Conservation (phyloP, 2,888 invertebrate genomes). For the Meganola albula region DNA sequence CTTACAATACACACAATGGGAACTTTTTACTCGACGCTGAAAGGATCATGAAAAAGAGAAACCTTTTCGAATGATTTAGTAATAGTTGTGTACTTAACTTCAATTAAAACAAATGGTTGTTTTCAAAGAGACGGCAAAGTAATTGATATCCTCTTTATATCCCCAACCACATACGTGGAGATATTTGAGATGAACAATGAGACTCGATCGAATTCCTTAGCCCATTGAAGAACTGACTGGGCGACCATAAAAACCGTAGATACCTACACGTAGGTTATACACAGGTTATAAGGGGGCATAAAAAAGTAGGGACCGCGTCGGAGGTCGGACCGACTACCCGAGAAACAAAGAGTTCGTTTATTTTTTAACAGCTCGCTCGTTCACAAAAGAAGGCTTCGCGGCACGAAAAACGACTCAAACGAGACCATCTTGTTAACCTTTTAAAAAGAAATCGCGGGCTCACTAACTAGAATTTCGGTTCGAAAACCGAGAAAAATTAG, state of each 20-base stretch:
- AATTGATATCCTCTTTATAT: slow-evolving; percentile 48
- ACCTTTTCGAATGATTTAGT: slow-evolving; percentile 26
- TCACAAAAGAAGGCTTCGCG: slow-evolving; percentile 73
- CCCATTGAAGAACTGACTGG: slow-evolving; percentile 76
- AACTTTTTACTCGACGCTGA: slow-evolving; percentile 4
- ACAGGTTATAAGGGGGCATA: slow-evolving; percentile 76
- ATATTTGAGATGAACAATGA: slow-evolving; percentile 61
- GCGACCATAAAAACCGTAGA: slow-evolving; percentile 75
- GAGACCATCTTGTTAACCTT: slow-evolving; percentile 75
- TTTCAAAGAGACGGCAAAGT: slow-evolving; percentile 38
- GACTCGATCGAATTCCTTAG: slow-evolving; percentile 76
- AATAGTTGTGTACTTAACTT: slow-evolving; percentile 31
- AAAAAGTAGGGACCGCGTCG: slow-evolving; percentile 75
- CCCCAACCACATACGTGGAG: slow-evolving; percentile 43
- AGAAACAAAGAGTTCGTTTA: slow-evolving; percentile 78
- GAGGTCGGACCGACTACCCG: slow-evolving; percentile 76
- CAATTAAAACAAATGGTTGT: slow-evolving; percentile 38
- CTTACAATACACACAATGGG: too few species aligned
- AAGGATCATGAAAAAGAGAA: neutral
- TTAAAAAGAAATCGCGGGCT: slow-evolving; percentile 73
- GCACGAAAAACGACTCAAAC: slow-evolving; percentile 73
- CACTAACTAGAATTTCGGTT: slow-evolving; percentile 76
- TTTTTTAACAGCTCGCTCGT: slow-evolving; percentile 77
- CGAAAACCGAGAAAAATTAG: slow-evolving; percentile 73
- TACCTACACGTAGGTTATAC: slow-evolving; percentile 77